Evolutionary conservation across 2,888 invertebrate genomes (phyloP).

Genomic region (Volucella zonaria): DNA sequence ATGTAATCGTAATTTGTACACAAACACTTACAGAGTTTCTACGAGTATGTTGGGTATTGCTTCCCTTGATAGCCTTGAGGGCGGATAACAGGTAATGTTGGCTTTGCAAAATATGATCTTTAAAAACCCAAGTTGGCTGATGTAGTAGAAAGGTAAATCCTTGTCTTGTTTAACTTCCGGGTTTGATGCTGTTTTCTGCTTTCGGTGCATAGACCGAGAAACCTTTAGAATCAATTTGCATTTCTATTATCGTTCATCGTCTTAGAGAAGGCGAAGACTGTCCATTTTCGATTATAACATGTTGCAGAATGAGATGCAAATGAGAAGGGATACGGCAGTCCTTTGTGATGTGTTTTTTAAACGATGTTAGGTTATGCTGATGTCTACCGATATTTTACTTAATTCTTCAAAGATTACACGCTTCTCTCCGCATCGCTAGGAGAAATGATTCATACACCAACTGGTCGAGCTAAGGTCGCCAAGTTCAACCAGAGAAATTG

Average conservation of each 20-base stretch:
- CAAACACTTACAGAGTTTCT: conserved; percentile 2
- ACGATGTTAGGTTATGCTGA: too few species aligned
- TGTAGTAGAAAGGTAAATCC: conserved; percentile 30
- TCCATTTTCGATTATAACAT: conserved; percentile 50
- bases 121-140: conserved; percentile 15
- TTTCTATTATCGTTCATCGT: conserved; percentile 66
- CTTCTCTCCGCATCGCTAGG: too few species aligned
- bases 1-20: conserved; percentile 44
- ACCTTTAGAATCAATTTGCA: conserved; percentile 57
- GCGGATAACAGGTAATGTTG: conserved; percentile 26
- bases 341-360: background rate
- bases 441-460: too few species aligned
- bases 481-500: too few species aligned
- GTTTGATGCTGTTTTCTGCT: background rate
- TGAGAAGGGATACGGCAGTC: conserved; percentile 1
- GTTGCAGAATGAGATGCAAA: conserved; percentile 28
- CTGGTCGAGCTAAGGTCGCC: too few species aligned
- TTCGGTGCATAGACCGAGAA: background rate
- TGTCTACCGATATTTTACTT: too few species aligned
- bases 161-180: conserved; percentile 42
- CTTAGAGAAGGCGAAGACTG: conserved; percentile 18
- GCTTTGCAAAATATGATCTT: conserved; percentile 45
- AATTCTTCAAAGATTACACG: too few species aligned
- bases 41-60: conserved; percentile 29
- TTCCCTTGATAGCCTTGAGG: background rate